Evolutionary conservation across 2,888 invertebrate species (phyloP).

Genomic region (Hypercompe scribonia): DNA sequence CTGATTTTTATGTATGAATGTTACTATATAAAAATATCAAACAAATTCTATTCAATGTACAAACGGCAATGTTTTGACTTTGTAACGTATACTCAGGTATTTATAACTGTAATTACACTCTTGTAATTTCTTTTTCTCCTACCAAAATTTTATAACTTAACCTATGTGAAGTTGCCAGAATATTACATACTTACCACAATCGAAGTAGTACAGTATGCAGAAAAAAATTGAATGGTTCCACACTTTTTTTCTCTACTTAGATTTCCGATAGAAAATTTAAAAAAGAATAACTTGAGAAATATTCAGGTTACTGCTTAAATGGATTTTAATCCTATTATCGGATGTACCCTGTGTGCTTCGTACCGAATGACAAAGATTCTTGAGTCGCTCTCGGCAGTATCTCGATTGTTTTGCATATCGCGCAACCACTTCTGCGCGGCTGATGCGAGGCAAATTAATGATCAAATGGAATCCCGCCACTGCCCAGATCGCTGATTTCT

Average conservation of each 20-base stretch:
- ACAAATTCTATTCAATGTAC: background rate
- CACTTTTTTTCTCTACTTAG: too few relatives aligned
- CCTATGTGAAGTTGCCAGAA: background rate
- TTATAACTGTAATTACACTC: background rate
- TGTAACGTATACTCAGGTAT: background rate
- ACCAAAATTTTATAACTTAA: background rate
- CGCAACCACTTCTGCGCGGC: constrained; percentile 66
- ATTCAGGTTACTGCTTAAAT: background rate
- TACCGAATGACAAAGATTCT: constrained; percentile 57
- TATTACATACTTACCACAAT: background rate
- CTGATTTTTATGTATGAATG: background rate
- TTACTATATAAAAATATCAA: background rate
- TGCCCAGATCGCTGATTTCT: constrained; percentile 66
- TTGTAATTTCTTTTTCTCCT: background rate
- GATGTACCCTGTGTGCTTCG: constrained; percentile 50
- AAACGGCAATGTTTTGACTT: background rate
- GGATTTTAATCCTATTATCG: constrained; percentile 27
- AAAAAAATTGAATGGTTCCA: too few relatives aligned
- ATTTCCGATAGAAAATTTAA: background rate
- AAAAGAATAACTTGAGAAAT: background rate
- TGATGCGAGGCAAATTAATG: constrained; percentile 80
- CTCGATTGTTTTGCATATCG: constrained; percentile 85
- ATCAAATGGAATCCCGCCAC: constrained; percentile 76
- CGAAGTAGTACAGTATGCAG: too few relatives aligned
- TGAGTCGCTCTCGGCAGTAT: constrained; percentile 67